These are phyloP conservation scores for Hemicordylus capensis DNA, from an alignment of 2,113 vertebrate genomes.

Conservation along the genomic window DNA sequence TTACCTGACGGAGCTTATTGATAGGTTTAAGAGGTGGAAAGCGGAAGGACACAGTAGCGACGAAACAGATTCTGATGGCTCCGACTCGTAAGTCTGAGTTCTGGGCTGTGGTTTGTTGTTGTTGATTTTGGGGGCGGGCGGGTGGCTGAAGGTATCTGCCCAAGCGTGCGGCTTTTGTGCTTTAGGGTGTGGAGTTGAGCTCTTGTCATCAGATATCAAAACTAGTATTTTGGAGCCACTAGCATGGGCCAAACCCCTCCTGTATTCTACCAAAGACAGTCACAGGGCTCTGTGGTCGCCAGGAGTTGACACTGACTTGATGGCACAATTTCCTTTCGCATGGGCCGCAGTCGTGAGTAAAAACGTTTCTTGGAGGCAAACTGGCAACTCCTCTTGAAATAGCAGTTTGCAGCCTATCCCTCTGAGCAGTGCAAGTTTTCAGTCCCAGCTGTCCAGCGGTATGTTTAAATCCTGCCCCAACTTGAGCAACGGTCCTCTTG, in stretches of 20 bases:
- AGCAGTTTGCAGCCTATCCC: not conserved
- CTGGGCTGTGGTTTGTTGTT: not conserved
- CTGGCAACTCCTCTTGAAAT: not conserved
- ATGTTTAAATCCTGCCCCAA: not conserved
- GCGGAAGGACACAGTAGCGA: constrained; percentile 93
- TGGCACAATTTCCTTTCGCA: no score
- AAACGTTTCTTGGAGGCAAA: not conserved
- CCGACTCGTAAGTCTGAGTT: constrained; percentile 84
- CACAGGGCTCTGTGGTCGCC: no score
- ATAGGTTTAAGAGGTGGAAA: constrained; percentile 93
- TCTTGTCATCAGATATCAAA: not conserved
- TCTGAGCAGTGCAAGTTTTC: not conserved
- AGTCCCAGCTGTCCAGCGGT: not conserved
- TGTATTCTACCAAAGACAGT: no score
- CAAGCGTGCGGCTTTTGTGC: not conserved
- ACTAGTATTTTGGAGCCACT: not conserved
- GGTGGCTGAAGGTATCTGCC: not conserved
- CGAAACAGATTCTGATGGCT: constrained; percentile 90
- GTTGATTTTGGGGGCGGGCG: not conserved
- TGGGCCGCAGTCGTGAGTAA: not conserved
- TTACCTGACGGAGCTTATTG: constrained; percentile 85
- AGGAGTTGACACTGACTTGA: no score
- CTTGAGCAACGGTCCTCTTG: not conserved
- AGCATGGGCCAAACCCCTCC: no score
- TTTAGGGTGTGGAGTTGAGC: not conserved